Evolutionary conservation across 2,888 invertebrate genomes (phyloP).

Genomic region (Harpalus rufipes): DNA sequence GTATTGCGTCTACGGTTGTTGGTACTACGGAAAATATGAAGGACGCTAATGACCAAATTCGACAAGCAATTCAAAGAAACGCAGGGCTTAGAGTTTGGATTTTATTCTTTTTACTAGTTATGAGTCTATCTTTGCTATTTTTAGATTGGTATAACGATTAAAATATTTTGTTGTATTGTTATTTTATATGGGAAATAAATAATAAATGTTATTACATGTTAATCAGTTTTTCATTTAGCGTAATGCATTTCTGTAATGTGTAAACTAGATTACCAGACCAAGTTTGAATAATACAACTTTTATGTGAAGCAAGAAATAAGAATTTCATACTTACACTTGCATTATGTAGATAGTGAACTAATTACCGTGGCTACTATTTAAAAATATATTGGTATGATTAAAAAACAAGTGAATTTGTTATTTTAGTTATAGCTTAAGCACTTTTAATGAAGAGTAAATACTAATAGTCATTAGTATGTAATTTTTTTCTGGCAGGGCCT

Average conservation of each 20-base stretch:
- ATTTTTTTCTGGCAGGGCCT: too few species aligned
- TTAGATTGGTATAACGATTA: constrained; percentile 99
- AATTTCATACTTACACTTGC: too few species aligned
- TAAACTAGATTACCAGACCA: too few species aligned
- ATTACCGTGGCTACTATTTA: neutral
- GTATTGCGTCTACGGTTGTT: constrained; percentile 92
- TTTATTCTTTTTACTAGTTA: constrained; percentile 95
- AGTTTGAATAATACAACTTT: too few species aligned
- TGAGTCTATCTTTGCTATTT: constrained; percentile 97
- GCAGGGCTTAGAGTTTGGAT: constrained; percentile 97
- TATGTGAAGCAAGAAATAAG: too few species aligned
- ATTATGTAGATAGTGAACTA: too few species aligned
- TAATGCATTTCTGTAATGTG: too few species aligned
- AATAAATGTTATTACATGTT: neutral
- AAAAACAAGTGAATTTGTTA: too few species aligned
- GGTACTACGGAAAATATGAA: constrained; percentile 97
- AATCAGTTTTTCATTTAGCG: neutral
- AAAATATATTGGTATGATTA: neutral
- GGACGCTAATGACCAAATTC: constrained; percentile 97
- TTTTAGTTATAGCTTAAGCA: too few species aligned
- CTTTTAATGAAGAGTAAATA: too few species aligned
- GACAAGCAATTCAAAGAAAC: constrained; percentile 97
- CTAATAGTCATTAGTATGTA: too few species aligned
- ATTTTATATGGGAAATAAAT: neutral
- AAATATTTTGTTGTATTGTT: constrained; percentile 69